Conservation (phyloP, 2,797 vertebrate genomes). For the Premnoplex brunnescens region DNA sequence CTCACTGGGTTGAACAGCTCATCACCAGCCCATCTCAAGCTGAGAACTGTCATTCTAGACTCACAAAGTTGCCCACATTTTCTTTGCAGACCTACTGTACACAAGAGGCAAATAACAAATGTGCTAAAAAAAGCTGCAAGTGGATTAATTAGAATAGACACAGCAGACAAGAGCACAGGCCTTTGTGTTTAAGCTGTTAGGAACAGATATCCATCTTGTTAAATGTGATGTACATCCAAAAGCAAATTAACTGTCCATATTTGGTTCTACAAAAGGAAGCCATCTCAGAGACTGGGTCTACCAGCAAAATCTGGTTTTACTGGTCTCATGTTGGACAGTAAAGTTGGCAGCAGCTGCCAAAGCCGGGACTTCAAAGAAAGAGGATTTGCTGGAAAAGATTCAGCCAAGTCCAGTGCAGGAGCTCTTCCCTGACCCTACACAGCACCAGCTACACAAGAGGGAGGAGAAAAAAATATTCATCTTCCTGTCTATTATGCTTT, state of each 20-base stretch:
- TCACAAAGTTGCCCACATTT: neutral
- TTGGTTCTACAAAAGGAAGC: constrained; percentile 36
- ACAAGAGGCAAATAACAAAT: neutral
- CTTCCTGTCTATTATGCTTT: neutral
- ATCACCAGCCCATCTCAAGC: neutral
- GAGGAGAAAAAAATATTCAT: neutral
- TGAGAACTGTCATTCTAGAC: neutral
- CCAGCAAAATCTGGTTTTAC: constrained; percentile 37
- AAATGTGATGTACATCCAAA: neutral
- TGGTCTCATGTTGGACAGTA: constrained; percentile 43
- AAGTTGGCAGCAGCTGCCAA: neutral
- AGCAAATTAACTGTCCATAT: constrained; percentile 23
- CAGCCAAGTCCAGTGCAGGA: neutral
- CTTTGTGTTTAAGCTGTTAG: neutral
- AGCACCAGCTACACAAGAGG: rapidly evolving
- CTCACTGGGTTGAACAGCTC: neutral
- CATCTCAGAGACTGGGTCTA: neutral
- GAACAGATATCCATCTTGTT: constrained; percentile 22
- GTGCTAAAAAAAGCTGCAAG: neutral
- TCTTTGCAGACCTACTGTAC: neutral
- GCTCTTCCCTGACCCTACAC: neutral
- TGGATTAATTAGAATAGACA: neutral
- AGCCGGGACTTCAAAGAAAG: constrained; percentile 32
- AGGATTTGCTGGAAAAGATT: neutral
- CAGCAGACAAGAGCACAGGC: neutral